Conservation (phyloP, 2,888 invertebrate genomes). For the Matsumyia berberina region DNA sequence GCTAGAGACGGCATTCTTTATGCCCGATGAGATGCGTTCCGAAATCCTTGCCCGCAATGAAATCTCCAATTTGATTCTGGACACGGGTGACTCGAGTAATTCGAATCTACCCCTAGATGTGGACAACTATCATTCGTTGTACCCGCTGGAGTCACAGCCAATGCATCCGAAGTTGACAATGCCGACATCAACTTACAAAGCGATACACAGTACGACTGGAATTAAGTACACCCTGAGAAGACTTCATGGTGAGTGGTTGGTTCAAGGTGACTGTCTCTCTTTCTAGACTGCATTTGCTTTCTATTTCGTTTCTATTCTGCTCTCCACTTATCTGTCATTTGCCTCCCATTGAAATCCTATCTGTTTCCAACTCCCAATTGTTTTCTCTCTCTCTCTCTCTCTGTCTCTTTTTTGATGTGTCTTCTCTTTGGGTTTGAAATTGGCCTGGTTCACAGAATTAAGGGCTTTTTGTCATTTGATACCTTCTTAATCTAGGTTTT, state of each 20-base stretch:
- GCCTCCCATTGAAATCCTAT: slow-evolving; percentile 39
- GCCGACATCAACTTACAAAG: slow-evolving; percentile 95
- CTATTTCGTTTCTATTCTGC: slow-evolving; percentile 63
- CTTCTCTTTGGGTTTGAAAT: slow-evolving; percentile 72
- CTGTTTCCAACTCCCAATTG: slow-evolving; percentile 50
- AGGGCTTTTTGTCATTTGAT: slow-evolving; percentile 71
- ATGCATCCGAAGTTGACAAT: slow-evolving; percentile 88
- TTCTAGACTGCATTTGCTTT: slow-evolving; percentile 53
- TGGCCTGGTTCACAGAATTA: slow-evolving; percentile 68
- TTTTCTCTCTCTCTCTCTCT: slow-evolving; percentile 45
- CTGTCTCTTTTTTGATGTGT: slow-evolving; percentile 31
- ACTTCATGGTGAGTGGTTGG: slow-evolving; percentile 88
- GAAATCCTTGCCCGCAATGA: slow-evolving; percentile 84
- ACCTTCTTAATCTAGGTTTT: slow-evolving; percentile 86
- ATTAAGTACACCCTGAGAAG: slow-evolving; percentile 93
- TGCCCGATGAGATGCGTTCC: slow-evolving; percentile 91
- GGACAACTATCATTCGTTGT: slow-evolving; percentile 95
- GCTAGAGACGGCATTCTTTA: slow-evolving; percentile 89
- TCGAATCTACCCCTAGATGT: slow-evolving; percentile 92
- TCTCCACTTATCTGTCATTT: slow-evolving; percentile 46
- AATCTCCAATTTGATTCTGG: slow-evolving; percentile 87
- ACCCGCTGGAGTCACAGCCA: slow-evolving; percentile 90
- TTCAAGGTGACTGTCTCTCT: slow-evolving; percentile 8
- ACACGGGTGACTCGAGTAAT: slow-evolving; percentile 86
- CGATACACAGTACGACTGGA: slow-evolving; percentile 93